phyloP scores from a whole-genome alignment of 2,113 vertebrate species.

The Scytalopus superciliaris region DNA sequence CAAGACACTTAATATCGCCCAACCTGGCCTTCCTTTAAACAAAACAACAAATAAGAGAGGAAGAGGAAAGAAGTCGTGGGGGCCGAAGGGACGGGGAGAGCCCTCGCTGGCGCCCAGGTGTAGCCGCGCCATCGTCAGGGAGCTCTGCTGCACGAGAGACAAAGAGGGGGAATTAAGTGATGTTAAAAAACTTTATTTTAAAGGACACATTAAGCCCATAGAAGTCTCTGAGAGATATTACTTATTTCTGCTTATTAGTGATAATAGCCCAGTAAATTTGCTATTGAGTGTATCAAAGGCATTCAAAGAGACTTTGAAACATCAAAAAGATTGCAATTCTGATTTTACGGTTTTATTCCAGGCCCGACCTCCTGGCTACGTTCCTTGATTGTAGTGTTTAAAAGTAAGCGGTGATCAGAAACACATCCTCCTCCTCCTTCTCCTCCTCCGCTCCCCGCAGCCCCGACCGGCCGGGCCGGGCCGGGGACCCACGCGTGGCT shows the following conservation, averaged over 20 bases:
- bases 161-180: constrained; percentile 1
- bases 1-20: neutral
- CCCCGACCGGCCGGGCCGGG: neutral
- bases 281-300: constrained; percentile 59
- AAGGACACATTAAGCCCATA: constrained; percentile 38
- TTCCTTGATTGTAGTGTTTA: constrained; percentile 29
- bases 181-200: constrained; percentile 55
- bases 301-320: constrained; percentile 58
- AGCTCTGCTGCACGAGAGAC: constrained; percentile 3
- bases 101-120: neutral
- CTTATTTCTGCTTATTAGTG: constrained; percentile 68
- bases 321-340: constrained; percentile 60
- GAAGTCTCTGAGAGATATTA: constrained; percentile 47
- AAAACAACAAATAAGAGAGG: neutral
- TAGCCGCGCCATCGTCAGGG: neutral
- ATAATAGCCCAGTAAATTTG: constrained; percentile 60
- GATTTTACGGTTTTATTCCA: constrained; percentile 62
- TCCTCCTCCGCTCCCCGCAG: neutral
- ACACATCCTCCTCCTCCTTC: neutral
- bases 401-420: constrained; percentile 27
- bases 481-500: neutral
- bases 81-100: neutral
- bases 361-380: constrained; percentile 53
- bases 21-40: neutral
- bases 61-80: neutral